Base-by-base conservation (phyloP, 2,113 vertebrate species). In the Caranx ignobilis region DNA sequence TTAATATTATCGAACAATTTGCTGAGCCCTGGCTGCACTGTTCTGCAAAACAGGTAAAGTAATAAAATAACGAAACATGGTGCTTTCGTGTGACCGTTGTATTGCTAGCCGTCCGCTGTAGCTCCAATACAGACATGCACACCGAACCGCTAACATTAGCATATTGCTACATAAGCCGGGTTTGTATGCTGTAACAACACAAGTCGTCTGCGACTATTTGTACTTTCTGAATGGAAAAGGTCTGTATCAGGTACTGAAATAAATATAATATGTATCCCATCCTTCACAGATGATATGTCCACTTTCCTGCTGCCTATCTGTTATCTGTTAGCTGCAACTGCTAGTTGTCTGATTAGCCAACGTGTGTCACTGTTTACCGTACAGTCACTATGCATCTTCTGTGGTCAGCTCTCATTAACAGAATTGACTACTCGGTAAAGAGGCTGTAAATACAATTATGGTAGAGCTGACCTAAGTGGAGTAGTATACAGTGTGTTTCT, bases 41-140 rank as follows among this genome's bases (percentile, higher is more conserved):
- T 94, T 13, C 85, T 95, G 67, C 95, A 94, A 52, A 94, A 82
- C 81, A 94, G 95, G 95, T 95, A 81, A 41, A 87, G 13, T 0
- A 0, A 57, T 26, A n/a, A 11, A 39, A 19, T 50, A 0, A 32
- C 6, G 0, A 43, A 43, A 9, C 2, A 7, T 18, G 45, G 16
- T 15, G 1, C 11, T 21, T 21, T 21, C 0, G 10, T 13, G 10
- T 34, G 10, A 0, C 4, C 5, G 0, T 37, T 39, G 9, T 34
- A 0, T 11, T 10, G 1, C 0, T 6, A 8, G 21, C 10, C 0
- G 21, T 57, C 1, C 32, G 52, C 48, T 15, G 34, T 10, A 60
- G 39, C 26, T 37, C 3, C 3, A 11, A 21, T 11, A 18, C 2
- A 11, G 19, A 74, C 13, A 56, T 55, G 45, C 35, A 21, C 34